Conservation (phyloP, 2,888 invertebrate genomes). For the Hypsopygia costalis region DNA sequence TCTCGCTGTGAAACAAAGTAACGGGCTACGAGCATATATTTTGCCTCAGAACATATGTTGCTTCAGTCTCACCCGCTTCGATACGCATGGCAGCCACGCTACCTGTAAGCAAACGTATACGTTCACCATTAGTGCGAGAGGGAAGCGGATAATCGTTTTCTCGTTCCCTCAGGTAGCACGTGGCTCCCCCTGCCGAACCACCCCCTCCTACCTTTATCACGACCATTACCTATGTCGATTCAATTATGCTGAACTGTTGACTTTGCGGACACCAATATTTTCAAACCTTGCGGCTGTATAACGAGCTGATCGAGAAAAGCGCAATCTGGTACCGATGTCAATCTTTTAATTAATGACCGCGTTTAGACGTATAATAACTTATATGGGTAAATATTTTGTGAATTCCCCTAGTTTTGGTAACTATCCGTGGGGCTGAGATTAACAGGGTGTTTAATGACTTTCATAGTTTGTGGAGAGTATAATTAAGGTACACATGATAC, state of each 20-base stretch:
- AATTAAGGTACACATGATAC: too few species aligned
- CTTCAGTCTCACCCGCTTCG: conserved; percentile 21
- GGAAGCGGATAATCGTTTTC: conserved; percentile 19
- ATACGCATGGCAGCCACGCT: conserved; percentile 29
- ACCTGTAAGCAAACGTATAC: conserved; percentile 35
- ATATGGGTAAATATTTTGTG: conserved; percentile 19
- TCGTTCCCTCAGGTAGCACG: conserved; percentile 32
- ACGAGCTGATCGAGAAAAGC: conserved; percentile 23
- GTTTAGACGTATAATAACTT: conserved; percentile 19
- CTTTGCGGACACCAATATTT: conserved; percentile 51
- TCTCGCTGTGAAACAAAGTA: conserved; percentile 50
- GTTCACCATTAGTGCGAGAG: conserved; percentile 37
- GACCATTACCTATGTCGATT: conserved; percentile 54
- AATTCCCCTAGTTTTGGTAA: conserved; percentile 14
- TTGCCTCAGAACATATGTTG: conserved; percentile 38
- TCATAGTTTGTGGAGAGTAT: conserved; percentile 1
- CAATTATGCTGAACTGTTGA: conserved; percentile 66
- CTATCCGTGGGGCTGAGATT: conserved; percentile 4
- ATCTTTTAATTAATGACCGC: conserved; percentile 42
- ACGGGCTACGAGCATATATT: conserved; percentile 37
- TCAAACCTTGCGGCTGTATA: conserved; percentile 30
- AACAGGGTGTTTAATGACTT: conserved; percentile 12
- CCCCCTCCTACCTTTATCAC: conserved; percentile 35
- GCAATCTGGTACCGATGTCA: conserved; percentile 31
- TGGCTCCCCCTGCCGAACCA: conserved; percentile 33